Evolutionary conservation across 2,888 invertebrate genomes (phyloP).

Genomic region (Lycocerus yunnanus): DNA sequence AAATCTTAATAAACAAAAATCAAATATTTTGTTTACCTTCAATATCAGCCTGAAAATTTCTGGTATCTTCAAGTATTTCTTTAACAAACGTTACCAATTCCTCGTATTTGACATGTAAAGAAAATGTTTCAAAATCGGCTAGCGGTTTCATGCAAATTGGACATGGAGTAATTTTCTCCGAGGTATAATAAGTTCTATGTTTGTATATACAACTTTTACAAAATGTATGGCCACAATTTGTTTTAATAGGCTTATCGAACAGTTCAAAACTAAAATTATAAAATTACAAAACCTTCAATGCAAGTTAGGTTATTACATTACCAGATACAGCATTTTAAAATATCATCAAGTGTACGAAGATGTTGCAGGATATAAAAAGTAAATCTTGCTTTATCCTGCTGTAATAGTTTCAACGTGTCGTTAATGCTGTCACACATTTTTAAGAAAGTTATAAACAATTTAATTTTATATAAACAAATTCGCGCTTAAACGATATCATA

Average conservation of each 20-base stretch:
- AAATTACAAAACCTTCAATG: not conserved
- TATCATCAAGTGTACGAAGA: conserved; percentile 10
- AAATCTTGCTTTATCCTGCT: not conserved
- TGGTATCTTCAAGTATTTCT: not conserved
- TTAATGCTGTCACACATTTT: not conserved
- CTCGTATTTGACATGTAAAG: not conserved
- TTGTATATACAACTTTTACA: conserved; percentile 32
- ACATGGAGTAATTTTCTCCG: not conserved
- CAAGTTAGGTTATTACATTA: conserved; percentile 10
- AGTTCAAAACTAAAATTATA: conserved; percentile 32
- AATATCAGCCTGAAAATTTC: not conserved
- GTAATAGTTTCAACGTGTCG: not conserved
- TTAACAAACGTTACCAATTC: not conserved
- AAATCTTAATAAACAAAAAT: no score
- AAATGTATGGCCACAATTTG: conserved; percentile 30
- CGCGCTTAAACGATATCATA: not conserved
- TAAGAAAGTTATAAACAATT: not conserved
- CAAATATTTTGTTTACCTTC: no score
- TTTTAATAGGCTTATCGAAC: conserved; percentile 25
- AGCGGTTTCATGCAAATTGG: conserved; percentile 10
- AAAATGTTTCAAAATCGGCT: not conserved
- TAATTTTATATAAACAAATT: not conserved
- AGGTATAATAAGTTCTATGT: not conserved
- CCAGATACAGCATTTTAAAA: conserved; percentile 35
- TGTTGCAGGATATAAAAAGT: not conserved